Percentiles rank a stretch among this genome's conserved stretches.
Conservation (phyloP, 2,113 vertebrate species). For the Centropus bengalensis region DNA sequence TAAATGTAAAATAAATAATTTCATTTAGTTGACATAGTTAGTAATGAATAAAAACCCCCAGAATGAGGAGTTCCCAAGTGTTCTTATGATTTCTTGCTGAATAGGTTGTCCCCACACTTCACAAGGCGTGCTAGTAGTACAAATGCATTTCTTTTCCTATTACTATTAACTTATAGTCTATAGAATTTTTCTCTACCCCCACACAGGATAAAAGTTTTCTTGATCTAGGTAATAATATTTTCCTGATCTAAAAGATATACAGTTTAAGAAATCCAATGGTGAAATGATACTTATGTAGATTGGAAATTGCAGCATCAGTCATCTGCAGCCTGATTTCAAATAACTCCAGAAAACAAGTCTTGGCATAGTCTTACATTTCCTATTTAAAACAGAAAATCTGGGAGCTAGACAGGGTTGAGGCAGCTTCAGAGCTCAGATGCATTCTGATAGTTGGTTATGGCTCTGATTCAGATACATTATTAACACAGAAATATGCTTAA, state of each 20-base stretch:
- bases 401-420: conserved; percentile 25
- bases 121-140: not conserved
- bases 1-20: not conserved
- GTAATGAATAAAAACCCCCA: not conserved
- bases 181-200: not conserved
- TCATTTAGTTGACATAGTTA: not conserved
- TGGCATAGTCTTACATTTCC: not conserved
- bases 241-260: not conserved
- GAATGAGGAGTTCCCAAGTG: not conserved
- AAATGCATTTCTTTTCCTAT: not conserved
- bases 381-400: conserved; percentile 6
- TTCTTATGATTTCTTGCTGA: not conserved
- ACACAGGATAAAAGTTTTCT: not conserved
- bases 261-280: not conserved
- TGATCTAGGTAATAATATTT: not conserved
- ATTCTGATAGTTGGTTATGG: conserved; percentile 21
- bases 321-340: conserved; percentile 27
- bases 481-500: not conserved
- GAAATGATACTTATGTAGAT: not conserved
- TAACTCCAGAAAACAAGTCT: conserved; percentile 31
- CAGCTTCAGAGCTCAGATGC: conserved; percentile 42
- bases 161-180: not conserved
- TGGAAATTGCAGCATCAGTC: not conserved
- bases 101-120: not conserved
- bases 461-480: conserved; percentile 7